Base-by-base conservation (phyloP, 2,888 invertebrate genomes). In the Dryobota labecula region DNA sequence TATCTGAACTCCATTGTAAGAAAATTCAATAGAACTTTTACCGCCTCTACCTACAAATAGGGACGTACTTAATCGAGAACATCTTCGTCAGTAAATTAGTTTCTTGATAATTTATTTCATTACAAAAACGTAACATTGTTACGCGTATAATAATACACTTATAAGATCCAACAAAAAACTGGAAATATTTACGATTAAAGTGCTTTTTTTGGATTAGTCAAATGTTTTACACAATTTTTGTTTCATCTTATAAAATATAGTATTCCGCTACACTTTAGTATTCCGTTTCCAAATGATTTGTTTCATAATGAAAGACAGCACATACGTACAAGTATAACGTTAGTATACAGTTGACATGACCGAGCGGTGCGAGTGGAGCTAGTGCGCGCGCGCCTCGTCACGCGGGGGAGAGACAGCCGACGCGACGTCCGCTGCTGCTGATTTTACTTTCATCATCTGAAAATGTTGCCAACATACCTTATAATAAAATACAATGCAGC, bases 391-490 rank as follows among this genome's bases (percentile, higher is more conserved):
- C 83, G 93, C 89, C 85, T 91, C 94, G 90, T 97, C 97, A 97
- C 94, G 96, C 96, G 92, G 97, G 96, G 92, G 97, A 97, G 83
- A 97, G 94, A 93, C 97, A 97, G 88, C 97, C 97, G 96, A 97
- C 96, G 94, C 97, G 96, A 95, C 97, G 96, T 91, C 96, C 95
- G 92, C 90, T 85, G 82, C 95, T 92, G 90, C 96, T 94, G 93
- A 92, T 94, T 95, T 97, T 97, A 93, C 96, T 96, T 93, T 97
- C 97, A 96, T 94, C 95, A 90, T 94, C 96, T 95, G 93, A 74
- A 85, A 90, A 84, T 43, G 78, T 71, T 61, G 20, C 41, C 51
- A 51, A 45, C 3, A 54, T 7, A 41, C 15, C 11, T 11, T 68
- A 57, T 62, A 65, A 43, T 56, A 47, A 47, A 11, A 11, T 30